Percentiles rank a stretch among this genome's conserved stretches.
Evolutionary conservation across 2,888 invertebrate species (phyloP).

Genomic region (Synergus laeviventris): DNA sequence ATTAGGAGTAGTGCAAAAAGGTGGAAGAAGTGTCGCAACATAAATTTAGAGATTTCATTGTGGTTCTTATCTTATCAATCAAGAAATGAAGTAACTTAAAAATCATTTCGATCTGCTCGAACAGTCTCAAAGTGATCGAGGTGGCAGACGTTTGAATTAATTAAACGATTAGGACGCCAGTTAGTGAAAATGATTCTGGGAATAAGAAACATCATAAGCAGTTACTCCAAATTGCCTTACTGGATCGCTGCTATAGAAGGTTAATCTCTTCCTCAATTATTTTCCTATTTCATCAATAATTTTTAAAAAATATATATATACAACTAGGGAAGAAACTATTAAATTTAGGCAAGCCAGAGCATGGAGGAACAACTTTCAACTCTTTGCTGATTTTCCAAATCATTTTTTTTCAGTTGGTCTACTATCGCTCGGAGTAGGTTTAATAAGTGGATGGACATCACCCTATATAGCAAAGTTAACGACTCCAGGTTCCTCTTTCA

Average conservation of each 20-base stretch:
- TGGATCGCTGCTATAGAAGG: slow-evolving; percentile 36
- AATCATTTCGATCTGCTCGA: background rate
- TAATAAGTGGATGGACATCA: slow-evolving; percentile 62
- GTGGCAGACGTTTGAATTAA: background rate
- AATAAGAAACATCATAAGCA: slow-evolving; percentile 15
- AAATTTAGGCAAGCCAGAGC: no score
- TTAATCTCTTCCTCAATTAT: background rate
- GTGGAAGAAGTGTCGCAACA: background rate
- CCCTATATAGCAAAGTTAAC: slow-evolving; percentile 62
- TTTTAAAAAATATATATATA: no score
- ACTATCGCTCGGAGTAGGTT: slow-evolving; percentile 58
- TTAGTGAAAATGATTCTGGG: slow-evolving; percentile 2
- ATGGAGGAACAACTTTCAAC: no score
- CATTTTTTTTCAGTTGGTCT: slow-evolving; percentile 54
- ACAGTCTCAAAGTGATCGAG: background rate
- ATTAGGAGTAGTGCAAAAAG: background rate
- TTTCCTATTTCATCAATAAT: background rate
- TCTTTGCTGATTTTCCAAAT: background rate
- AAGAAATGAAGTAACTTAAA: background rate
- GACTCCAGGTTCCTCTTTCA: slow-evolving; percentile 52
- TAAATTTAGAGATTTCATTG: background rate
- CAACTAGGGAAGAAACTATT: no score
- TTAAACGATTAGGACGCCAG: background rate
- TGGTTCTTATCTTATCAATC: slow-evolving; percentile 21
- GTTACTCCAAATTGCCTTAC: slow-evolving; percentile 32